Evolutionary conservation across 2,797 vertebrate species (phyloP), one percentile per base, ranked within the genome.

Genomic region (Ptychadena robeensis): DNA sequence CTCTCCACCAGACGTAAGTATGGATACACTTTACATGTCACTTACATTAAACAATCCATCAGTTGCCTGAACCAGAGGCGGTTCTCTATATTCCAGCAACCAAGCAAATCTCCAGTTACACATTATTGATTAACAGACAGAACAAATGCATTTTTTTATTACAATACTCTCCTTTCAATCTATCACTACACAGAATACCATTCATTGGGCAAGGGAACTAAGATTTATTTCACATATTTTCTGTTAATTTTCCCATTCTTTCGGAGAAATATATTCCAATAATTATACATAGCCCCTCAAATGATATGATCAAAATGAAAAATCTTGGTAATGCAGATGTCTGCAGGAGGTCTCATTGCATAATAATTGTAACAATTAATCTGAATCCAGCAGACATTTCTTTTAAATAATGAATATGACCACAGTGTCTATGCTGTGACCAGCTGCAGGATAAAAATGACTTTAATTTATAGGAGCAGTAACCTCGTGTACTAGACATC

Each of bases 291-390:
- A 34, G 9, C 32, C 34, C 34, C 59, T 64, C 27, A 11, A 28
- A 70, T 14, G 18, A 38, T 57, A 59, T 31, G 63, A 66, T 73
- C 34, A 10, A 12, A 63, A 64, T 72, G 74, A 72, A 30, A 66
- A 73, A 79, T 79, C 38, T 37, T n/a, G 59, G 70, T 68, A 79
- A 73, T 66, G 34, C 59, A 18, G 34, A 82, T 57, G 72, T 53
- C 59, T 37, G 44, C 82, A 79, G 61, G 75, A 44, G 25, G 34
- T 67, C 68, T 61, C 22, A 66, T 78, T 72, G 40, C 2, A 44
- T 31, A 64, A 28, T 82, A 82, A 83, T 78, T 77, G 53, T 78
- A 78, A 72, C 74, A 72, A 83, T 78, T 64, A 83, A 73, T 83
- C 31, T 22, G 18, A 34, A 4, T 27, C 27, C 8, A 63, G 31